Conservation (phyloP, 2,888 invertebrate species). For the Portevinia maculata region DNA sequence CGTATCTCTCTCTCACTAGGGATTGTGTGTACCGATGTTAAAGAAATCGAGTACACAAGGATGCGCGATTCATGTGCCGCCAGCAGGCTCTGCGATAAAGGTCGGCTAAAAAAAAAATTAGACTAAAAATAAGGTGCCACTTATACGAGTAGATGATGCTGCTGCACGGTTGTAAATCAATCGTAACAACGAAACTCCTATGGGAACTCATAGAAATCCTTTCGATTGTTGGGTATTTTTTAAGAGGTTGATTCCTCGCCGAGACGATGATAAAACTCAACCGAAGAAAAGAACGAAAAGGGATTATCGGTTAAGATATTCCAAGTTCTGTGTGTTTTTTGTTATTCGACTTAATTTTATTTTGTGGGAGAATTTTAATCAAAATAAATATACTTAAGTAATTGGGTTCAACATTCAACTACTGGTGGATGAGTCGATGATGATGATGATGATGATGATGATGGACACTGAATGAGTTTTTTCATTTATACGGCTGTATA, state of each 20-base stretch:
- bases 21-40: conserved; percentile 11
- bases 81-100: background rate
- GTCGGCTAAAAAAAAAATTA: background rate
- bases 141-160: conserved; percentile 34
- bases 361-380: conserved; percentile 57
- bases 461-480: conserved; percentile 31
- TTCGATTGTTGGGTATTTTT: conserved; percentile 34
- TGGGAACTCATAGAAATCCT: conserved; percentile 47
- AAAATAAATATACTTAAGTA: conserved; percentile 62
- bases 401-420: conserved; percentile 42
- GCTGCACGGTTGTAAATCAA: conserved; percentile 57
- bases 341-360: conserved; percentile 1
- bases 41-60: conserved; percentile 1
- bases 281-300: conserved; percentile 29
- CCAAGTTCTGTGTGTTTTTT: conserved; percentile 11
- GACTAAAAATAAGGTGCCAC: conserved; percentile 49
- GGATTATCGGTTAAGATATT: conserved; percentile 58
- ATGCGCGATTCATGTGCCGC: conserved; percentile 2
- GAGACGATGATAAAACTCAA: conserved; percentile 30
- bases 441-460: conserved; percentile 24
- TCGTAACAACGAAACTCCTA: conserved; percentile 40
- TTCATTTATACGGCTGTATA: conserved; percentile 16
- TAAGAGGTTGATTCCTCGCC: conserved; percentile 8
- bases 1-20: conserved; percentile 8
- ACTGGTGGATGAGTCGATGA: background rate